Percentiles rank a stretch among this genome's conserved stretches.
These are phyloP conservation scores for Limonius californicus DNA, from an alignment of 1,140 invertebrate species.

Conservation along the genomic window DNA sequence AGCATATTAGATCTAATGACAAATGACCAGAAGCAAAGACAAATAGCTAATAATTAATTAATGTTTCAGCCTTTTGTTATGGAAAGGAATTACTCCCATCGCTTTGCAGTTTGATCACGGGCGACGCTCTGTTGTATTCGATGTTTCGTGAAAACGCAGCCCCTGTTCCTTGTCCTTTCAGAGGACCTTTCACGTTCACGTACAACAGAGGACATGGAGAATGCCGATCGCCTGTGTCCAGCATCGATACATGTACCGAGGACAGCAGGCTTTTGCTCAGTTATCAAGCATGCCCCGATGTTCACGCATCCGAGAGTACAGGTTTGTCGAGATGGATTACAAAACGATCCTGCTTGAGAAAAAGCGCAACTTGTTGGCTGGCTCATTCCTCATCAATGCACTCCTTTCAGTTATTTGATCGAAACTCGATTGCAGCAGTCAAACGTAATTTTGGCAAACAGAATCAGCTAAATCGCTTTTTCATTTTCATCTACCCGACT, in stretches of 20 bases:
- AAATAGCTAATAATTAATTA: too few species aligned
- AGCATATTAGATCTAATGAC: too few species aligned
- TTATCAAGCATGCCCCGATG: conserved; percentile 90
- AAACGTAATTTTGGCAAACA: too few species aligned
- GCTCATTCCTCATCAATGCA: too few species aligned
- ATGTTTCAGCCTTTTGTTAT: conserved; percentile 73
- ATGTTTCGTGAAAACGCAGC: conserved; percentile 79
- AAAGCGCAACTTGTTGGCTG: too few species aligned
- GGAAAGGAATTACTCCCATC: conserved; percentile 68
- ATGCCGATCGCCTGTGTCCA: conserved; percentile 77
- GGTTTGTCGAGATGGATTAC: conserved; percentile 53
- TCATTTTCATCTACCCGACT: too few species aligned
- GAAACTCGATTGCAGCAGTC: too few species aligned
- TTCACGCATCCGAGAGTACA: conserved; percentile 77
- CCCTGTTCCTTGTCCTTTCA: conserved; percentile 74
- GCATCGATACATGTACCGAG: conserved; percentile 86
- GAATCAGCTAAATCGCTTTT: too few species aligned
- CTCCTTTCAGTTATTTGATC: too few species aligned
- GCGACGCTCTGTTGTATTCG: conserved; percentile 81
- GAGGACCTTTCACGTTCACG: conserved; percentile 77
- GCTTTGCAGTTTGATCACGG: conserved; percentile 79
- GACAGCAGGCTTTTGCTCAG: conserved; percentile 78
- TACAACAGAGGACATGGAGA: conserved; percentile 82
- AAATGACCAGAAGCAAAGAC: too few species aligned
- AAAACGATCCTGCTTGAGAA: too few species aligned